Base-by-base conservation (phyloP, 1,140 invertebrate genomes). In the Drosophila gunungcola region DNA sequence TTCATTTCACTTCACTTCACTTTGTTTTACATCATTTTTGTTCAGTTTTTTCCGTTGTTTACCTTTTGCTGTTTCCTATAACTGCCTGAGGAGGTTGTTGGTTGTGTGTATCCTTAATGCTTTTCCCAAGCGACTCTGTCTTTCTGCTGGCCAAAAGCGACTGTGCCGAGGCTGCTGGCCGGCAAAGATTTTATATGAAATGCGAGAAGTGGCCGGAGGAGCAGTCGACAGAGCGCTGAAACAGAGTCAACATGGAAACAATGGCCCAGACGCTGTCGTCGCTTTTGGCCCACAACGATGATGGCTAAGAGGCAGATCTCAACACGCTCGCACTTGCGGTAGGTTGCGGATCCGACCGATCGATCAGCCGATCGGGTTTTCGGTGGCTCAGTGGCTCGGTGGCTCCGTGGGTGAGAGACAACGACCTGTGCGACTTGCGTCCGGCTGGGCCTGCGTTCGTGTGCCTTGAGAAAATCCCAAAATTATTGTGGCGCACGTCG, bases 401-500 rank as follows among this genome's bases (percentile, higher is more conserved):
- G 25, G 60, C 51, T 80, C 60, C 60, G 85, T 84, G 55, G 85
- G 85, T 75, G 81, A 64, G 70, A 52, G 74, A 80, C 80, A 70
- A 85, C 46, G 78, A 53, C 82, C 82, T 82, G 78, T 79, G 78
- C 67, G 78, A 79, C 67, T 64, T 67, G 62, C 57, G 58, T 61
- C 68, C 61, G 69, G 54, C 68, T 49, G 41, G 43, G 58, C 38
- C 51, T 58, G 58, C 57, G 63, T 51, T 55, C 57, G 75, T 48
- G 83, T 58, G 84, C 84, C 84, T 89, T 89, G 61, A 89, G 85
- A 89, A 89, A 89, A 84, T 69, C 84, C 84, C 84, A 89, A 89
- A 89, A 75, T 79, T 86, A 79, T 83, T 73, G 77, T 85, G 80
- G 80, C 85, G 80, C 77, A 84, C 77, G 80, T 74, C 77, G 77